A percentile compares a stretch with the other conserved stretches of the same genome.
These are phyloP conservation scores for Muricea muricata DNA, from an alignment of 92 coral and sea anemone genomes.

Conservation along the genomic window DNA sequence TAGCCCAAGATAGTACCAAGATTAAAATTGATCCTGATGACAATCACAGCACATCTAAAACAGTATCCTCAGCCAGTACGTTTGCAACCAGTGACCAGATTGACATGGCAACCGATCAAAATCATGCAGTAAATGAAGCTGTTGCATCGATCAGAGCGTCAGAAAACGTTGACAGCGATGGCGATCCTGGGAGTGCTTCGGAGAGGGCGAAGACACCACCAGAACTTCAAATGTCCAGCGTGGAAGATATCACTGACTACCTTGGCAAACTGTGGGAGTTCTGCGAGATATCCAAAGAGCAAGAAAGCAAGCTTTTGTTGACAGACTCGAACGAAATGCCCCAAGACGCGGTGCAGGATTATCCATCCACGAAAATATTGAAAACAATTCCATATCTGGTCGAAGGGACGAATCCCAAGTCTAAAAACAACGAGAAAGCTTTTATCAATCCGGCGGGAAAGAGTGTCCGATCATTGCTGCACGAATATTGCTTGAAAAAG, in stretches of 20 bases:
- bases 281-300: constrained; percentile 70
- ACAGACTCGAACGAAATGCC: constrained; percentile 41
- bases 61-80: too few relatives aligned
- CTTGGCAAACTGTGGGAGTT: constrained; percentile 79
- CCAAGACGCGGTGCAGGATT: constrained; percentile 20
- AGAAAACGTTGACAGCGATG: background rate
- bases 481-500: constrained; percentile 82
- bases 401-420: constrained; percentile 58
- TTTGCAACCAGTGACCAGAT: too few relatives aligned
- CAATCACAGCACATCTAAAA: too few relatives aligned
- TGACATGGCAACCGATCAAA: background rate
- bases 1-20: background rate
- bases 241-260: constrained; percentile 70
- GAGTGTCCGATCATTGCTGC: constrained; percentile 87
- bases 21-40: background rate
- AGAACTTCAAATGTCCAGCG: constrained; percentile 25
- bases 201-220: background rate
- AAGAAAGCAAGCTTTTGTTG: constrained; percentile 70
- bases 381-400: constrained; percentile 81
- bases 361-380: constrained; percentile 63
- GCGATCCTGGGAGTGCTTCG: background rate
- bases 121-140: background rate
- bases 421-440: constrained; percentile 60
- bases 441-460: constrained; percentile 79
- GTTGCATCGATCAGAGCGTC: background rate